Base-by-base conservation (phyloP, 2,797 vertebrate genomes). In the Garrulus glandarius region DNA sequence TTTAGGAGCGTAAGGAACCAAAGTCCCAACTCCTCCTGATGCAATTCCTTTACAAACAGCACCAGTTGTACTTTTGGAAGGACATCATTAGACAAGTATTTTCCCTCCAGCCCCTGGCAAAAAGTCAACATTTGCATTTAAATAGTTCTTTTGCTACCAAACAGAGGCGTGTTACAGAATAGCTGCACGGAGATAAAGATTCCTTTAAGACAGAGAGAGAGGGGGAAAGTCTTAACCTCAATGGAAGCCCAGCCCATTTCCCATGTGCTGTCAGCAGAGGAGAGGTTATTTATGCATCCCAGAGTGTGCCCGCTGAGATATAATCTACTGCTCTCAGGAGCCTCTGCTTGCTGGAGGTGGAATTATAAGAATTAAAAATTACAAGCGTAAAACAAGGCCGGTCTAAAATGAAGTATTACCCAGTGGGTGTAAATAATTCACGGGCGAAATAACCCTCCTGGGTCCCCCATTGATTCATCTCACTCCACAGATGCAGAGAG, bases 301-400 rank as follows among this genome's bases (percentile, higher is more conserved):
- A 67, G 87, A 93, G 84, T 23, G 60, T 72, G 87, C 76, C 89
- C n/a, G 2, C 84, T 82, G 95, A 90, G 96, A 96, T 59, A 93
- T 67, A 79, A 97, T 96, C 91, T 96, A 91, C 52, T 81, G 78
- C 63, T 94, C 89, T 76, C 89, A 93, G 87, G 87, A 93, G 95
- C 52, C 87, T 79, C 53, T 67, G 70, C 74, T 95, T 90, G 82
- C 80, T 95, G 89, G 87, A 93, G 80, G 63, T 91, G 89, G 89
- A 96, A 96, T 96, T 91, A 95, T 65, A 86, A 96, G 91, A 94
- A 96, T 96, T 96, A 96, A 94, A 94, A 93, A 95, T 95, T 94
- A 93, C 89, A 95, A 84, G 91, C 10, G 2, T 94, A 79, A 91
- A 94, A 91, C 91, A 95, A 92, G 89, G 59, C 82, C 84, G 32